These are phyloP conservation scores for Phasianus colchicus DNA, from an alignment of 2,113 vertebrate species.

Conservation along the genomic window DNA sequence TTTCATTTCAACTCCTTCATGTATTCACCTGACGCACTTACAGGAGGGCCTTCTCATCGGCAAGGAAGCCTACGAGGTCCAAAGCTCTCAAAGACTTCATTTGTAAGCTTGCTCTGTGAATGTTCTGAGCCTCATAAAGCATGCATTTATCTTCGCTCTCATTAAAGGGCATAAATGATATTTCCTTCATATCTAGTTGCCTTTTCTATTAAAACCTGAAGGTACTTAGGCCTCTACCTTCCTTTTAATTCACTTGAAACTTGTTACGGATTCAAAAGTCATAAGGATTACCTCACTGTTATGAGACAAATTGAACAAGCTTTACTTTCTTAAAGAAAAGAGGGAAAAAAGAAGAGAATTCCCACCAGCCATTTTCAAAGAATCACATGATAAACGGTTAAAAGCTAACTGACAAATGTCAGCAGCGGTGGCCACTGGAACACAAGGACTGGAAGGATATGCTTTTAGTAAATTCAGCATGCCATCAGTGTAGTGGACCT, in stretches of 20 bases:
- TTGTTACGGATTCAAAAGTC: background rate
- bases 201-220: background rate
- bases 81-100: accelerated
- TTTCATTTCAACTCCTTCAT: background rate
- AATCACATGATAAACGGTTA: background rate
- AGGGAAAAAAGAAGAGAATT: background rate
- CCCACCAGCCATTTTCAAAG: background rate
- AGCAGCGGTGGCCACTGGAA: background rate
- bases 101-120: background rate
- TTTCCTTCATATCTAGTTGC: background rate
- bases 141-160: background rate
- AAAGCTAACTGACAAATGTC: background rate
- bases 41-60: background rate
- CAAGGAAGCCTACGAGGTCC: background rate
- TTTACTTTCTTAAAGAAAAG: background rate
- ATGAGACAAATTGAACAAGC: background rate
- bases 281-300: background rate
- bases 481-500: background rate
- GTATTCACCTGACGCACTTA: background rate
- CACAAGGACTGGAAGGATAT: background rate
- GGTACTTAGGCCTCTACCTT: background rate
- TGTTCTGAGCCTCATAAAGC: background rate
- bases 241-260: background rate
- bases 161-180: background rate
- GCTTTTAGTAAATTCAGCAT: background rate